Evolutionary conservation across 1,140 invertebrate genomes (phyloP).

Genomic region (Saxidomus purpurata): DNA sequence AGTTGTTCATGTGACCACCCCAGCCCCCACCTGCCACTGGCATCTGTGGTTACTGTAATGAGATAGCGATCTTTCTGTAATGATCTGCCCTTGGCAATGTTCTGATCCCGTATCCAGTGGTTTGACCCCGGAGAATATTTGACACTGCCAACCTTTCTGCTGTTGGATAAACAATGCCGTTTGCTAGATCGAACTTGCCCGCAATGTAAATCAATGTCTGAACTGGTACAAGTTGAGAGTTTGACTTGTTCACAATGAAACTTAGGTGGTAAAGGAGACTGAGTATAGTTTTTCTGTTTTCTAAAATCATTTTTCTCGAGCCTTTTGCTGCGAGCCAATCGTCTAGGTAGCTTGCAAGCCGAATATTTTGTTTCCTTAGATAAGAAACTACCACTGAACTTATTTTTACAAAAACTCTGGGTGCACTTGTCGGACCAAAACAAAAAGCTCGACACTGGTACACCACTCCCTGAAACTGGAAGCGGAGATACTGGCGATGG

Average conservation of each 20-base stretch:
- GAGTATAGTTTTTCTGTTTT: neutral
- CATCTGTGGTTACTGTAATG: slow-evolving; percentile 37
- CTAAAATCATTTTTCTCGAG: neutral
- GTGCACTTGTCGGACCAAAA: slow-evolving; percentile 43
- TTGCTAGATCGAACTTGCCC: slow-evolving; percentile 1
- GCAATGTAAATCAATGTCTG: slow-evolving; percentile 36
- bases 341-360: slow-evolving; percentile 40
- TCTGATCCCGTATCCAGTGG: slow-evolving; percentile 39
- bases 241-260: slow-evolving; percentile 35
- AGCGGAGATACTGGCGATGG: slow-evolving; percentile 31
- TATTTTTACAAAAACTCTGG: slow-evolving; percentile 27
- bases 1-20: slow-evolving; percentile 33
- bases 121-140: neutral
- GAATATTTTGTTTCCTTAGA: neutral
- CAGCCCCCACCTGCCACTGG: slow-evolving; percentile 7
- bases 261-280: slow-evolving; percentile 34
- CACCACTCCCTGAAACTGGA: neutral
- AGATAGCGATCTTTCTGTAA: neutral
- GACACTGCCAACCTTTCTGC: neutral
- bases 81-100: slow-evolving; percentile 54
- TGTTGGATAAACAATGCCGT: slow-evolving; percentile 18
- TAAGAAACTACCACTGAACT: slow-evolving; percentile 16
- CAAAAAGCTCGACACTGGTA: slow-evolving; percentile 41
- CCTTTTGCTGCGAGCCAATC: slow-evolving; percentile 13
- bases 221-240: neutral